These are phyloP conservation scores for Semaprochilodus insignis DNA, from an alignment of 2,797 vertebrate genomes.

Conservation along the genomic window DNA sequence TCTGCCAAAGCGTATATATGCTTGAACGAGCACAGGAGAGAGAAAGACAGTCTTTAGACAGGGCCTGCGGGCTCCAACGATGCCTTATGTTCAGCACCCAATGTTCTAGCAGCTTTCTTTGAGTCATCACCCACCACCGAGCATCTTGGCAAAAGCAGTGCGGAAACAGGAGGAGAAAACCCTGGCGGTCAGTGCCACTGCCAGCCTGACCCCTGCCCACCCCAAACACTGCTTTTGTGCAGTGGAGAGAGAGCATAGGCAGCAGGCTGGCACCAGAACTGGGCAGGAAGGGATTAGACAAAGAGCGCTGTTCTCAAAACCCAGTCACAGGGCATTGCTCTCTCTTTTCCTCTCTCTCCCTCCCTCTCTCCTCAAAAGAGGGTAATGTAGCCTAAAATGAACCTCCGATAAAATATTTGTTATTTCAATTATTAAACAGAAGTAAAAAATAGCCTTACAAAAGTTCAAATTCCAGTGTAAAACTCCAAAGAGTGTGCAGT, in stretches of 20 bases:
- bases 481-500: no score
- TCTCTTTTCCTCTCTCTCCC: not conserved
- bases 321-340: conserved; percentile 34
- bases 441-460: not conserved
- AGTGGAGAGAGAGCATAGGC: conserved; percentile 31
- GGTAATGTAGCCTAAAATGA: not conserved
- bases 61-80: conserved; percentile 71
- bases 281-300: conserved; percentile 74
- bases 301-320: conserved; percentile 69
- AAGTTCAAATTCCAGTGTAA: no score
- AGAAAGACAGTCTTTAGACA: conserved; percentile 63
- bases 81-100: conserved; percentile 79
- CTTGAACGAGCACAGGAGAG: conserved; percentile 24
- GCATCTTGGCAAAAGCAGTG: conserved; percentile 69
- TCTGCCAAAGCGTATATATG: conserved; percentile 3
- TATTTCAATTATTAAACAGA: not conserved
- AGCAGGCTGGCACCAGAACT: conserved; percentile 47
- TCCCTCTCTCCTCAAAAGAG: not conserved
- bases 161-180: conserved; percentile 79
- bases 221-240: conserved; percentile 67
- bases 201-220: conserved; percentile 68
- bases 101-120: conserved; percentile 81
- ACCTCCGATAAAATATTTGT: not conserved
- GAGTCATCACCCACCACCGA: conserved; percentile 80
- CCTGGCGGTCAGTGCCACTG: conserved; percentile 73